Evolutionary conservation across 30 jellyfish, hydroid and myxozoan species (phyloP).

Genomic region (Cassiopea xamachana): DNA sequence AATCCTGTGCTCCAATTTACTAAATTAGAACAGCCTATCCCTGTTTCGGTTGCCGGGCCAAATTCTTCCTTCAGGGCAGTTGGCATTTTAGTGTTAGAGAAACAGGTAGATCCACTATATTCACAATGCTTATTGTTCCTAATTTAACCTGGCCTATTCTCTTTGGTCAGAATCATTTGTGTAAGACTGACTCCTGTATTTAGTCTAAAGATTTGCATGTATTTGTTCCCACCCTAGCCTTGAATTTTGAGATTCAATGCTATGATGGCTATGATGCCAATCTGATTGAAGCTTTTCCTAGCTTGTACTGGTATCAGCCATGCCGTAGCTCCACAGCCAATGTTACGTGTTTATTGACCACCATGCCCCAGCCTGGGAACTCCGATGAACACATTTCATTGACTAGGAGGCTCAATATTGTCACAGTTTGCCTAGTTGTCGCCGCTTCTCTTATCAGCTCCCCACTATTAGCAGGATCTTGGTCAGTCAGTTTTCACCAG

Average conservation of each 20-base stretch:
- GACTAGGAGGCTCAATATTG: constrained; percentile 2
- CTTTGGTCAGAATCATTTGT: constrained; percentile 69
- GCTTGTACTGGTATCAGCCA: neutral
- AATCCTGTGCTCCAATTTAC: constrained; percentile 23
- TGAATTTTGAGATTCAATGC: constrained; percentile 42
- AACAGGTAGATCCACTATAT: neutral
- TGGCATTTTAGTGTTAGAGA: constrained; percentile 28
- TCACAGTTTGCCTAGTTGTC: constrained; percentile 1
- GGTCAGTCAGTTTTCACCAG: constrained; percentile 39
- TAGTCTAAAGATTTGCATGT: constrained; percentile 26
- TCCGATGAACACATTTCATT: neutral
- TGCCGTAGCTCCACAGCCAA: neutral
- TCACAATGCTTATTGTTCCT: constrained; percentile 54
- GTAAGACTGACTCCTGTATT: constrained; percentile 39
- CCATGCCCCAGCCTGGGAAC: neutral
- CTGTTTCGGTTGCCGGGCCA: constrained; percentile 59
- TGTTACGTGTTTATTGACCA: neutral
- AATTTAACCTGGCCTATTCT: constrained; percentile 53
- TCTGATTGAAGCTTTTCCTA: constrained; percentile 15
- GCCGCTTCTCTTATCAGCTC: neutral
- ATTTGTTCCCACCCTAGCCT: constrained; percentile 16
- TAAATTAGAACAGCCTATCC: constrained; percentile 47
- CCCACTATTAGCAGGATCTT: neutral
- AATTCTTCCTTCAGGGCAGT: constrained; percentile 1
- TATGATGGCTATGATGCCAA: constrained; percentile 27